A percentile compares a stretch with the other conserved stretches of the same genome.
These are phyloP conservation scores for Hydractinia symbiolongicarpus DNA, from an alignment of 30 jellyfish, hydroid and myxozoan species.

Conservation along the genomic window DNA sequence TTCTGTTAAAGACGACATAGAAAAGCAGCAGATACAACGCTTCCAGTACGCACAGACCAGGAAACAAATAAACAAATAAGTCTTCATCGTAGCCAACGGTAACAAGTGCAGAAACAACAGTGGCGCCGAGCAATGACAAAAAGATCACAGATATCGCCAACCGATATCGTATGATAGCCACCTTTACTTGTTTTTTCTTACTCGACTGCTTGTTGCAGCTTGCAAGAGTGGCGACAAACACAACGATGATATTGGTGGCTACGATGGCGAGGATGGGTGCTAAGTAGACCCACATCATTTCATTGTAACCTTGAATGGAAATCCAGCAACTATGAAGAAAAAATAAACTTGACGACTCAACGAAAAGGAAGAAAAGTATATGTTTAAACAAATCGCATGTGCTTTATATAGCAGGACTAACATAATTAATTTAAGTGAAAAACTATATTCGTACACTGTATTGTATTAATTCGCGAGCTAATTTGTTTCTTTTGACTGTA, in stretches of 20 bases:
- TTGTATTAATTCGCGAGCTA: too few species aligned
- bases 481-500: too few species aligned
- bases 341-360: not conserved
- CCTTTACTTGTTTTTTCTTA: conserved; percentile 18
- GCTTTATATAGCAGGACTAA: too few species aligned
- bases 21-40: conserved; percentile 51
- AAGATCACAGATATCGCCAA: conserved; percentile 44
- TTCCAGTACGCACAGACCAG: conserved; percentile 44
- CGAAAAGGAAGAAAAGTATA: too few species aligned
- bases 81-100: conserved; percentile 57
- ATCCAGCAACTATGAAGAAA: conserved; percentile 84
- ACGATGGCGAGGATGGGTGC: conserved; percentile 93
- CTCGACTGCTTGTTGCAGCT: conserved; percentile 20
- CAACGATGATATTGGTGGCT: conserved; percentile 42
- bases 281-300: conserved; percentile 71
- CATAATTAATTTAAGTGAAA: too few species aligned
- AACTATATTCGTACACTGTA: too few species aligned
- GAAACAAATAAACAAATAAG: conserved; percentile 8
- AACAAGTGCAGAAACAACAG: conserved; percentile 72
- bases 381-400: too few species aligned
- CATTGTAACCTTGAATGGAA: conserved; percentile 45
- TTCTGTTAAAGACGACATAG: conserved; percentile 63
- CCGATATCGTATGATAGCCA: conserved; percentile 39
- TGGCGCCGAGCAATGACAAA: conserved; percentile 61
- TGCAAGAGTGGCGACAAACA: not conserved